phyloP scores from a whole-genome alignment of 2,888 invertebrate genomes.

The Pedicia rivosa region DNA sequence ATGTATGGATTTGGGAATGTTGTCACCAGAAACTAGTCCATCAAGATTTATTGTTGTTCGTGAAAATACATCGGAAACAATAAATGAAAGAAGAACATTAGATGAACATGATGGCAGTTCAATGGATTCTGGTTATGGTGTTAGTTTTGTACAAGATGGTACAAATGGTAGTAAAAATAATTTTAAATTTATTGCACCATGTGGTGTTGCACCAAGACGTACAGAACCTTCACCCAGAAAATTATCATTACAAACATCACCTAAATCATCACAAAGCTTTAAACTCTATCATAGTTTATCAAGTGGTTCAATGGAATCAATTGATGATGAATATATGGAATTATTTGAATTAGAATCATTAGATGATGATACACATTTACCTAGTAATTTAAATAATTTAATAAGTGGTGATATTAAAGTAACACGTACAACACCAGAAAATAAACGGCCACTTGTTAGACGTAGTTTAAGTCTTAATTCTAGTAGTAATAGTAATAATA shows the following conservation, averaged over 20 bases:
- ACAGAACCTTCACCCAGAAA: conserved; percentile 13
- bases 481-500: conserved; percentile 23
- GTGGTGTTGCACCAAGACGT: conserved; percentile 26
- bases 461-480: conserved; percentile 35
- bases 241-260: conserved; percentile 12
- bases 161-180: not conserved
- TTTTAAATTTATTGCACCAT: conserved; percentile 30
- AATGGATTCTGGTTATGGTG: conserved; percentile 40
- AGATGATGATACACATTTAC: conserved; percentile 29
- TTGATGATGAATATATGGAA: conserved; percentile 49
- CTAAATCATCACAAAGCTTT: conserved; percentile 19
- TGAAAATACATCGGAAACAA: conserved; percentile 6
- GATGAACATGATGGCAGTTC: conserved; percentile 39
- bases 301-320: conserved; percentile 38
- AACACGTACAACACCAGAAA: conserved; percentile 29
- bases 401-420: conserved; percentile 38
- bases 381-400: conserved; percentile 39
- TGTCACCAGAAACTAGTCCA: conserved; percentile 28
- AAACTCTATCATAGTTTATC: conserved; percentile 34
- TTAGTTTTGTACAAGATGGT: conserved; percentile 17
- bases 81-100: conserved; percentile 19
- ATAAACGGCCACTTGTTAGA: conserved; percentile 31
- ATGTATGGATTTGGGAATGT: conserved; percentile 13
- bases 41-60: conserved; percentile 20
- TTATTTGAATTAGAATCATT: conserved; percentile 41